Evolutionary conservation across 2,797 vertebrate genomes (phyloP).

Genomic region (Poecile montanus): DNA sequence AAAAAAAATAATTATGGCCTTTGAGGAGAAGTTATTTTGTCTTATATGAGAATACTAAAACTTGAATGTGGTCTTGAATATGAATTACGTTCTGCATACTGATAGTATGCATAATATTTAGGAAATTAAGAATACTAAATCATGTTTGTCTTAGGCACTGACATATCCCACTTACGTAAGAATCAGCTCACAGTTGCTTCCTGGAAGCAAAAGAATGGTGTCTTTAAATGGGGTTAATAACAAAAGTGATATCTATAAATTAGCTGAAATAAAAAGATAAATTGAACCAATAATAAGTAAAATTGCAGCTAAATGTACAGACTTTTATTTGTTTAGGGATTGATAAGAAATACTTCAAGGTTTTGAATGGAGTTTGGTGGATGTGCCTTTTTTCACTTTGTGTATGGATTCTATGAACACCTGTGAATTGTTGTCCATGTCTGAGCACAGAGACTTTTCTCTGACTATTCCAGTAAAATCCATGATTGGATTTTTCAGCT

Average conservation of each 20-base stretch:
- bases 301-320: not conserved
- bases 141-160: not conserved
- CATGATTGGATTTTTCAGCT: not conserved
- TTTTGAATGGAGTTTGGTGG: not conserved
- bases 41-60: not conserved
- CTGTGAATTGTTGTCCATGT: not conserved
- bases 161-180: not conserved
- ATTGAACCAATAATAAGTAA: not conserved
- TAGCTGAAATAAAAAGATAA: not conserved
- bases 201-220: not conserved
- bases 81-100: not conserved
- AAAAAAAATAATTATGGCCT: not conserved
- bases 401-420: not conserved
- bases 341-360: not conserved
- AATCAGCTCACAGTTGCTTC: not conserved
- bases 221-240: not conserved
- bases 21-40: not conserved
- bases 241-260: not conserved
- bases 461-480: not conserved
- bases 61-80: not conserved
- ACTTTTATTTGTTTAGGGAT: not conserved
- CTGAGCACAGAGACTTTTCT: not conserved
- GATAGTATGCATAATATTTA: not conserved
- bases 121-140: not conserved
- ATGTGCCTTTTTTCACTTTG: not conserved